Evolutionary conservation across 2,113 vertebrate genomes (phyloP).

Genomic region (Grammomys dolichurus): DNA sequence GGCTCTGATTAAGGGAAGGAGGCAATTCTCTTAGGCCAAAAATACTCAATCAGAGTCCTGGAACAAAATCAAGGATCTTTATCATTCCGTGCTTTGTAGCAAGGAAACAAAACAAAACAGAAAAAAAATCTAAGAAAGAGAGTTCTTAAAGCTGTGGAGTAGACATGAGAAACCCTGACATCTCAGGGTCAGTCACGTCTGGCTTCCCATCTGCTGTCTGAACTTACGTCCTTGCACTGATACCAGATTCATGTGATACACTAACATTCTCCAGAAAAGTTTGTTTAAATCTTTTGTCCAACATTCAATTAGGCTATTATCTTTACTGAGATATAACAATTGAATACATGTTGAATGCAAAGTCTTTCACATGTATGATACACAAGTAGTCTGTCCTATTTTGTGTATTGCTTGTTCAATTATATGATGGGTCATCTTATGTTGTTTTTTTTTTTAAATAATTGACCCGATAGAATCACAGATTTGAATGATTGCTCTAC

Average conservation of each 20-base stretch:
- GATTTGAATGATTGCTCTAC: not conserved
- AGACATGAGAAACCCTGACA: slow-evolving; percentile 54
- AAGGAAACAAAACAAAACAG: not conserved
- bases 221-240: slow-evolving; percentile 25
- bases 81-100: slow-evolving; percentile 55
- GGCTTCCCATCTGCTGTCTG: slow-evolving; percentile 34
- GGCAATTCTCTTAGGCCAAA: not conserved
- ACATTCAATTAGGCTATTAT: not conserved
- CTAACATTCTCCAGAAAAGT: not conserved
- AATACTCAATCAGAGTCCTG: not conserved
- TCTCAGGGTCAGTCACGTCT: not conserved
- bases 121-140: slow-evolving; percentile 56
- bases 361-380: not conserved
- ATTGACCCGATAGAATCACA: not conserved
- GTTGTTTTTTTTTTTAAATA: not conserved
- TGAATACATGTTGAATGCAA: not conserved
- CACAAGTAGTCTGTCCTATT: not conserved
- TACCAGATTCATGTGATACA: not conserved
- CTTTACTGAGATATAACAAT: not conserved
- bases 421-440: not conserved
- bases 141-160: slow-evolving; percentile 5
- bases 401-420: not conserved
- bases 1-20: not conserved
- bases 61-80: slow-evolving; percentile 28
- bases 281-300: not conserved